Evolutionary conservation across 2,888 invertebrate species (phyloP).

Genomic region (Baronia brevicornis): DNA sequence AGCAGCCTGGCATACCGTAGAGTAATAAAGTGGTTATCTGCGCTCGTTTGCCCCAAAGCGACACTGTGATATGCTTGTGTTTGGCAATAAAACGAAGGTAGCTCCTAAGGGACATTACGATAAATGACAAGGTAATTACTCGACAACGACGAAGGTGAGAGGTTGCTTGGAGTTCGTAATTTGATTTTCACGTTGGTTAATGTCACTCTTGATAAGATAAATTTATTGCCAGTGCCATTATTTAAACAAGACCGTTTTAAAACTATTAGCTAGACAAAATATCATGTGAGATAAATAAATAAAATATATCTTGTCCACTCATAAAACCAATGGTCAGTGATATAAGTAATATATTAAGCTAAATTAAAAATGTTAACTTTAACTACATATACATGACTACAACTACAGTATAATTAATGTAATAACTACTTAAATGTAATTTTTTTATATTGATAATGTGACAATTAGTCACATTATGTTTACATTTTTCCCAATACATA

Average conservation of each 20-base stretch:
- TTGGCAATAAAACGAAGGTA: conserved; percentile 43
- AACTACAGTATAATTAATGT: too few relatives aligned
- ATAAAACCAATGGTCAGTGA: too few relatives aligned
- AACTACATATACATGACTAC: too few relatives aligned
- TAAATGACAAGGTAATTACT: conserved; percentile 55
- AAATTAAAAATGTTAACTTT: too few relatives aligned
- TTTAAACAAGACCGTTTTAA: conserved; percentile 38
- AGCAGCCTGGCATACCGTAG: conserved; percentile 50
- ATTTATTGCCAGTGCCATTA: conserved; percentile 63
- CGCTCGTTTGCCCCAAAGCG: conserved; percentile 55
- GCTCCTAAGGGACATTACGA: conserved; percentile 39
- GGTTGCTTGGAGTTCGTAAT: conserved; percentile 64
- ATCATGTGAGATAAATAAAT: too few relatives aligned
- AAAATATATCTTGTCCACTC: too few relatives aligned
- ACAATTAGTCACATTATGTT: too few relatives aligned
- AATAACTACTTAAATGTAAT: too few relatives aligned
- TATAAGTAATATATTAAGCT: too few relatives aligned
- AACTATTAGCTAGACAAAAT: too few relatives aligned
- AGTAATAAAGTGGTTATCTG: conserved; percentile 63
- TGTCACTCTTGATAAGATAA: conserved; percentile 67
- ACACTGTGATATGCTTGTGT: conserved; percentile 47
- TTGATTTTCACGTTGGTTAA: conserved; percentile 68
- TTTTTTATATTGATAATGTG: too few relatives aligned
- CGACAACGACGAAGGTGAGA: conserved; percentile 52
- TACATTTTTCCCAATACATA: too few relatives aligned